Evolutionary conservation across 2,797 vertebrate species (phyloP), one percentile per base, ranked within the genome.

Genomic region (Galago senegalensis): DNA sequence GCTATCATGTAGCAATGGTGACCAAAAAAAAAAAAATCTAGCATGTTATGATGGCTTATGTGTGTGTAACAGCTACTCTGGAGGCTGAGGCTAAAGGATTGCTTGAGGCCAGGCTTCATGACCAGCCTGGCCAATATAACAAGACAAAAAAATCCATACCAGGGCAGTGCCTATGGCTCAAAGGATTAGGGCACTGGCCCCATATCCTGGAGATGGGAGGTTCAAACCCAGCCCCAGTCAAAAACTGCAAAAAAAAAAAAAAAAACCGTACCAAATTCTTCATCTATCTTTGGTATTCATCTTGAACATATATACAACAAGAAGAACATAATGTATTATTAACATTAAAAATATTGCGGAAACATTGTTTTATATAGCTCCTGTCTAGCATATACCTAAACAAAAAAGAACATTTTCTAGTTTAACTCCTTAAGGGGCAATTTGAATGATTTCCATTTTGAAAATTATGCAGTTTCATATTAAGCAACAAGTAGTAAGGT

Each of bases 371-470:
- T 85, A 10, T 72, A 37, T 20, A 72, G 17, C 2, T 89, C 14
- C 37, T 79, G 2, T 76, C 17, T 93, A 87, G 20, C 89, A 87
- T 20, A 73, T 93, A 85, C 20, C 76, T 91, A 21, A 3, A 91
- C 46, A 88, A 67, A 86, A 94, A 72, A 82, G 27, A 60, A 75
- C 25, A 13, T 73, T 79, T 80, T 94, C 72, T 87, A 29, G n/a
- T 92, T 90, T 96, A 95, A 92, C 21, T 92, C 43, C n/a, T 92
- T 87, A 31, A 87, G 76, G 82, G 40, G 17, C 58, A 82, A 85
- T 85, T 91, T 90, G 72, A 87, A 95, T 93, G 40, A 61, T 81
- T 92, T 96, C 63, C 5, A 53, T 81, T 93, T 82, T 87, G 65
- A 43, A 87, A 87, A 84, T 89, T 34, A 46, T 40, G 46, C 56